phyloP scores from a whole-genome alignment of 2,113 vertebrate species.

The Burhinus oedicnemus region DNA sequence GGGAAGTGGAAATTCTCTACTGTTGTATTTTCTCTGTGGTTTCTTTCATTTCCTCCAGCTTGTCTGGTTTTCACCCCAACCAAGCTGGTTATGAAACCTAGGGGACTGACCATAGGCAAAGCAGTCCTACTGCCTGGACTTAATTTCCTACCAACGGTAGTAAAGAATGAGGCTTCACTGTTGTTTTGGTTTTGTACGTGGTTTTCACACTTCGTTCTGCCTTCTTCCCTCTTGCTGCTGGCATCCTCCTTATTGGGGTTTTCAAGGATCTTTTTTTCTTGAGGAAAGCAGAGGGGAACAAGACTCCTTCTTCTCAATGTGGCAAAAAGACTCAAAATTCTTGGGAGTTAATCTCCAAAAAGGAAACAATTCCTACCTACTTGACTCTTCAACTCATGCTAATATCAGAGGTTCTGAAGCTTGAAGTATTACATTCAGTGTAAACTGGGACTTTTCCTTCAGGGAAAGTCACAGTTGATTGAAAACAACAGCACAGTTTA shows the following conservation, averaged over 20 bases:
- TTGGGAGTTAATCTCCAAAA: not conserved
- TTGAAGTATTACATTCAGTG: not conserved
- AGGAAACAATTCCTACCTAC: not conserved
- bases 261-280: not conserved
- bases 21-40: not conserved
- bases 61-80: not conserved
- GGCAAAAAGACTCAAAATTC: not conserved
- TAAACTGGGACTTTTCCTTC: not conserved
- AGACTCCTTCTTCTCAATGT: not conserved
- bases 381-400: not conserved
- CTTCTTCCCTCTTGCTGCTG: not conserved
- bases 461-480: conserved; percentile 18
- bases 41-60: not conserved
- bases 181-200: not conserved
- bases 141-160: not conserved
- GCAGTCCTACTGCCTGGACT: not conserved
- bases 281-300: not conserved
- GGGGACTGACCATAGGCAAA: not conserved
- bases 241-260: not conserved
- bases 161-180: not conserved
- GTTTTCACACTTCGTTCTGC: not conserved
- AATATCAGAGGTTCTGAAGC: not conserved
- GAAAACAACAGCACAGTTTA: conserved; percentile 11
- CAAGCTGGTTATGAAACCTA: not conserved
- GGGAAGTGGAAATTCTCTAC: not conserved